Evolutionary conservation across 2,888 invertebrate species (phyloP).

Genomic region (Scaptomyza polygonia): DNA sequence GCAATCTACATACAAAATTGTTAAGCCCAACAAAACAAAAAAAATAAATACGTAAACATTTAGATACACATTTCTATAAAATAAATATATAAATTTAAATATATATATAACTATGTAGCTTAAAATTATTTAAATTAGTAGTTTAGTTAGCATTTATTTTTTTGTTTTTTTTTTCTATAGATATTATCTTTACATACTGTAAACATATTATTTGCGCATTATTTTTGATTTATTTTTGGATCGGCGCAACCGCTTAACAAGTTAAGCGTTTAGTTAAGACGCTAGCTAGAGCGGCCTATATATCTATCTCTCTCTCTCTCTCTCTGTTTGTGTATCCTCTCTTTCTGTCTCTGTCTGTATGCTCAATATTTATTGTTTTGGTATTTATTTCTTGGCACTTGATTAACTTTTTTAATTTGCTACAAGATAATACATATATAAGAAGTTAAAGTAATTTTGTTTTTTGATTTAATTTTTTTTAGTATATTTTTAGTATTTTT

Average conservation of each 20-base stretch:
- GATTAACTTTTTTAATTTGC: conserved; percentile 31
- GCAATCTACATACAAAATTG: conserved; percentile 53
- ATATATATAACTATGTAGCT: conserved; percentile 19
- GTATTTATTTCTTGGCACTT: conserved; percentile 2
- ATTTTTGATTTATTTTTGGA: conserved; percentile 12
- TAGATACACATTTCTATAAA: conserved; percentile 36
- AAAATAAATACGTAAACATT: conserved; percentile 27
- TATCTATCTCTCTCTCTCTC: conserved; percentile 5
- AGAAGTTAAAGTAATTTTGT: background rate
- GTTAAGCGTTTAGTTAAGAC: conserved; percentile 1
- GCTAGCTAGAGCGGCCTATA: conserved; percentile 16
- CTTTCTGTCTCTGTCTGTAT: conserved; percentile 4
- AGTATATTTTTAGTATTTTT: conserved; percentile 15
- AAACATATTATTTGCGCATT: conserved; percentile 23
- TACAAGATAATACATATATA: conserved; percentile 1
- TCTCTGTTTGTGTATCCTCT: conserved; percentile 6
- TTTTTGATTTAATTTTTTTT: conserved; percentile 1
- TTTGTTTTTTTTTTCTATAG: background rate
- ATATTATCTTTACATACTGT: conserved; percentile 8
- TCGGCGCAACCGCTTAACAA: conserved; percentile 11
- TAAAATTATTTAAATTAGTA: conserved; percentile 22
- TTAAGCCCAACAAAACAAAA: conserved; percentile 36
- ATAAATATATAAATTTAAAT: conserved; percentile 16
- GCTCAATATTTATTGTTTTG: conserved; percentile 2
- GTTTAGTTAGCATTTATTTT: conserved; percentile 16